Base-by-base conservation (phyloP, 2,797 vertebrate genomes). In the Ctenosaura bakeri region DNA sequence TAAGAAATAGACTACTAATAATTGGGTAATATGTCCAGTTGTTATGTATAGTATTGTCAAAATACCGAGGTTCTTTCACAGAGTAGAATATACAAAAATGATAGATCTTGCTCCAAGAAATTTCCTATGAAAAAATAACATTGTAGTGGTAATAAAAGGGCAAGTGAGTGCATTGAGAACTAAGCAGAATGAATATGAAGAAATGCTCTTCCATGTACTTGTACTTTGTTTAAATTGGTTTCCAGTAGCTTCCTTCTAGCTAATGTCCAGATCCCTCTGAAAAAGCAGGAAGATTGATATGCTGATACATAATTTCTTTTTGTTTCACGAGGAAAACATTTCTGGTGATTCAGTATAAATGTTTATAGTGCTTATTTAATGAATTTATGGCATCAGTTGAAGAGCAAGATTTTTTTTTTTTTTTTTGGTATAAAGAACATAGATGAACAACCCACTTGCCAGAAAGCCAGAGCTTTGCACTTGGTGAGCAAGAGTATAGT, bases 291-390 rank as follows among this genome's bases (percentile, higher is more conserved):
- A 52, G 78, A 81, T 38, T 88, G 54, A 42, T 35, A 26, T 24
- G 52, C 22, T 26, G n/a, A 52, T 92, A 54, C 35, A 54, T 35
- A n/a, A 29, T 85, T n/a, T 0, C 7, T 1, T 82, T 85, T 62
- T 59, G 32, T 88, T 92, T 91, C 22, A 0, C 0, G 64, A 20
- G 32, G 64, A 46, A 46, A 74, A 29, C 26, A 66, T 66, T 66
- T 29, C 64, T 66, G 10, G 29, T 69, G 66, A 69, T 29, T 69
- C 29, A 29, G 2, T 69, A 4, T 42, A 0, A 59, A 62, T 8
- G 9, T 82, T 92, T 88, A 66, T 64, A 94, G 64, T 24, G 50
- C 10, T 69, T 32, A 38, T 18, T 76, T 14, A 86, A 69, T 83
- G 52, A 26, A 35, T 16, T 13, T 6, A 78, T 29, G 38, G 18